phyloP scores from a whole-genome alignment of 2,113 vertebrate genomes.

The Alethe diademata region DNA sequence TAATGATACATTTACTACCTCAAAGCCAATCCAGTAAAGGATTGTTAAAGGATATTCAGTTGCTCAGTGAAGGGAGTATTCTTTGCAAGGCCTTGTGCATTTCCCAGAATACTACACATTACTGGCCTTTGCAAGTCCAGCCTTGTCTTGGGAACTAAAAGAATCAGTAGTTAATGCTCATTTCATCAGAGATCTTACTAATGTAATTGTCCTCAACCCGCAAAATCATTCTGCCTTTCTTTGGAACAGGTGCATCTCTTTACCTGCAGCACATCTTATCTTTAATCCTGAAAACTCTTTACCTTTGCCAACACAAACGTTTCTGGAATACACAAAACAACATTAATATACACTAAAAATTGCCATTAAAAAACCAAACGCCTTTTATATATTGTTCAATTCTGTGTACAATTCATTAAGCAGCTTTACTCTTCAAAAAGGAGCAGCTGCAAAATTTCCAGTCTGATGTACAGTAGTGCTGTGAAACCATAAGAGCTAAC shows the following conservation, averaged over 20 bases:
- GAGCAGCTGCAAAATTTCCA: not conserved
- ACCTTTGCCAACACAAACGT: not conserved
- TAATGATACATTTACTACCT: not conserved
- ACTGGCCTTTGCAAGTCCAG: not conserved
- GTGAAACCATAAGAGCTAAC: not conserved
- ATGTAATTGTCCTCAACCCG: not conserved
- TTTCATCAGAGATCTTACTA: not conserved
- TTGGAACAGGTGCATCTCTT: not conserved
- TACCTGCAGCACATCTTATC: not conserved
- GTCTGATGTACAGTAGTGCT: not conserved
- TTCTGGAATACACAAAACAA: not conserved
- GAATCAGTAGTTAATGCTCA: not conserved
- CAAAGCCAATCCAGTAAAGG: not conserved
- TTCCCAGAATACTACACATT: not conserved
- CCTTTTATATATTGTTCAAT: not conserved
- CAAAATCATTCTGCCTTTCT: not conserved
- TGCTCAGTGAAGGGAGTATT: not conserved
- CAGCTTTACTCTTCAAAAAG: not conserved
- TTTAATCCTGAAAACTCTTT: not conserved
- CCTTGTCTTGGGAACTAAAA: fast-evolving
- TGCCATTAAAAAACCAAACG: not conserved
- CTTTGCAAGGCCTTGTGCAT: not conserved
- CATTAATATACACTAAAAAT: not conserved
- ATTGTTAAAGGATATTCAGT: not conserved
- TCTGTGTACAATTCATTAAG: not conserved